Base-by-base conservation (phyloP, 2,797 vertebrate genomes). In the Crocidura indochinensis region DNA sequence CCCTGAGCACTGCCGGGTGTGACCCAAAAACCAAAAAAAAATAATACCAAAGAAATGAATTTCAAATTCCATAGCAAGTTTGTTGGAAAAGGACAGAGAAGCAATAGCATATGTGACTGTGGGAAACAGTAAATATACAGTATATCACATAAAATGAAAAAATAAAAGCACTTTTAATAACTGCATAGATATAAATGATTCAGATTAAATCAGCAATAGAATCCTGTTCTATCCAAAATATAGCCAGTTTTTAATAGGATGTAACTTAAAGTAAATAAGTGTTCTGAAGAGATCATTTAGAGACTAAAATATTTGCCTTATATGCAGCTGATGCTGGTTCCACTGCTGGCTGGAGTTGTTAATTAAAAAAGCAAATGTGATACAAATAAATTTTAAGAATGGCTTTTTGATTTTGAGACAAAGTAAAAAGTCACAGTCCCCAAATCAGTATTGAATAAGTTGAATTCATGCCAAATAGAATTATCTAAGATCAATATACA, bases 31-130 rank as follows among this genome's bases (percentile, higher is more conserved):
- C n/a, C n/a, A n/a, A n/a, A n/a, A n/a, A 77, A 56, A 83, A 78
- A 72, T 46, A 87, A 87, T 29, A 76, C 19, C 77, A 94, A n/a
- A 93, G 67, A 19, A 91, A 47, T 47, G 5, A 10, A 88, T 85
- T 82, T 38, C 51, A 65, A 80, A 44, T 77, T 77, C 26, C 17
- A 49, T 1, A 69, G 20, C 29, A 24, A 69, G 17, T 14, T 8
- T 79, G 75, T 49, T 67, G n/a, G 53, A 10, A 44, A 0, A 20
- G 19, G 27, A 12, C 17, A 29, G 22, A 24, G 51, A 17, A 51
- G 8, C 10, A 51, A 51, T 10, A 51, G 49, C 49, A 51, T 51
- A 51, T 3, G 14, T 15, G 14, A 51, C 14, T 51, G 14, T 72
- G 75, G n/a, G 26, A 27, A 4, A 24, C 12, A 29, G 10, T 4